Percentiles rank a stretch among this genome's conserved stretches.
Conservation (phyloP, 2,113 vertebrate genomes). For the Gadus macrocephalus region DNA sequence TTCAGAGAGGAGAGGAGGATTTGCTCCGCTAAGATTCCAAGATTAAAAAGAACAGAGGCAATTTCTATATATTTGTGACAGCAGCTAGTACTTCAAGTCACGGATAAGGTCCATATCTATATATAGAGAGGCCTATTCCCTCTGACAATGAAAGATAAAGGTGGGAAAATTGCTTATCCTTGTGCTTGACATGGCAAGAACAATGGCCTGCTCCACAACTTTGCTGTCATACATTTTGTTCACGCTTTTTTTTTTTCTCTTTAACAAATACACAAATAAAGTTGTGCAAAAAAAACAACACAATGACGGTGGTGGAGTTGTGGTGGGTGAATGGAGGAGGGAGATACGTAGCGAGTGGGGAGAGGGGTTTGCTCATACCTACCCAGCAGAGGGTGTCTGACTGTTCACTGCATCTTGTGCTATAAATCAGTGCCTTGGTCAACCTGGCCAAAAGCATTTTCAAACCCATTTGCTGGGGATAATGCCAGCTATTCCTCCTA, state of each 20-base stretch:
- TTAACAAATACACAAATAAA: constrained; percentile 31
- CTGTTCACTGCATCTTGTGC: constrained; percentile 49
- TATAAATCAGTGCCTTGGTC: constrained; percentile 71
- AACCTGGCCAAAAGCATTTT: constrained; percentile 71
- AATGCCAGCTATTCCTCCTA: constrained; percentile 68
- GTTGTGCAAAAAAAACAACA: constrained; percentile 12
- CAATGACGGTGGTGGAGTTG: constrained; percentile 12
- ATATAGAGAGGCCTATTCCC: constrained; percentile 31
- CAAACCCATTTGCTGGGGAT: constrained; percentile 74
- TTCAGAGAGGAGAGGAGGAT: constrained; percentile 22
- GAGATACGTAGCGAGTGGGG: neutral
- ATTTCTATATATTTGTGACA: constrained; percentile 56
- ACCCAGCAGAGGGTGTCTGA: constrained; percentile 36
- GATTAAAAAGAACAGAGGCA: constrained; percentile 42
- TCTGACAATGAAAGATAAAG: constrained; percentile 61
- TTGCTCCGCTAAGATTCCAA: constrained; percentile 32
- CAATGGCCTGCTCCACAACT: constrained; percentile 33
- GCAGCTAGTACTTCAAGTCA: constrained; percentile 41
- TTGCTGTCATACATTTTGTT: constrained; percentile 36
- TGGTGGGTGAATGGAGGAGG: neutral
- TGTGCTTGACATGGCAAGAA: constrained; percentile 50
- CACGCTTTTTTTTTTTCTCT: constrained; percentile 9
- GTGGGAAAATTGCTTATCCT: constrained; percentile 49
- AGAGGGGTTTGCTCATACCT: constrained; percentile 30
- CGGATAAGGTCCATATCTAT: constrained; percentile 60